Base-by-base conservation (phyloP, 2,888 invertebrate species). In the Drosophila mulleri region DNA sequence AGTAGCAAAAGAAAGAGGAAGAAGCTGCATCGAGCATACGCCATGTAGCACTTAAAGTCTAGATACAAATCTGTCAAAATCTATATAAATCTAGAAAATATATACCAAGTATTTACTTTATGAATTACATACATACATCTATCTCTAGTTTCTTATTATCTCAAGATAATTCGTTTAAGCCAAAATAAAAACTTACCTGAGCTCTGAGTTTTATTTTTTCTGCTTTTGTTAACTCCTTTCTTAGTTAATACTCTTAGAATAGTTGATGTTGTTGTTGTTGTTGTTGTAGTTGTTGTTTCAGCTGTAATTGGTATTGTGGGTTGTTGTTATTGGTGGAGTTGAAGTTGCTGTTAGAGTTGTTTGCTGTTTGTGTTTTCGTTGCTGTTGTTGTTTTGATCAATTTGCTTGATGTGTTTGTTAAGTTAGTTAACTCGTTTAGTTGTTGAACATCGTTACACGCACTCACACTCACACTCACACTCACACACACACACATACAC, bases 391-490 rank as follows among this genome's bases (percentile, higher is more conserved):
- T 39, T 54, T 54, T 48, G 16, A 41, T 41, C 48, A 57, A 57
- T 29, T 20, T 47, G 56, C 45, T 54, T 54, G 54, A 26, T 45
- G 63, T 45, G 50, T 20, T 47, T 53, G 52, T 53, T 53, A 48
- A 48, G 52, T 53, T 53, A 48, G 52, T 53, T 48, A 52, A 41
- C 39, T 62, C 64, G 63, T 39, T 63, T 70, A 69, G 57, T 70
- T 69, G 41, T 53, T 62, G 59, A 53, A 54, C 59, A 64, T 41
- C 42, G 37, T 47, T 23, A 64, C 18, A 58, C 47, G 29, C 48
- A n/a, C 60, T 58, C 54, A 47, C 59, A 48, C 41, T 59, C 58
- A 63, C 60, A 60, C 42, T 23, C 26, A 11, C 29, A 42, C 47
- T 50, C 37, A 37, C 2, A 37, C 14, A 2, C 20, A 23, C 2